phyloP scores from a whole-genome alignment of 2,888 invertebrate genomes.

The Sarcophaga caerulescens region DNA sequence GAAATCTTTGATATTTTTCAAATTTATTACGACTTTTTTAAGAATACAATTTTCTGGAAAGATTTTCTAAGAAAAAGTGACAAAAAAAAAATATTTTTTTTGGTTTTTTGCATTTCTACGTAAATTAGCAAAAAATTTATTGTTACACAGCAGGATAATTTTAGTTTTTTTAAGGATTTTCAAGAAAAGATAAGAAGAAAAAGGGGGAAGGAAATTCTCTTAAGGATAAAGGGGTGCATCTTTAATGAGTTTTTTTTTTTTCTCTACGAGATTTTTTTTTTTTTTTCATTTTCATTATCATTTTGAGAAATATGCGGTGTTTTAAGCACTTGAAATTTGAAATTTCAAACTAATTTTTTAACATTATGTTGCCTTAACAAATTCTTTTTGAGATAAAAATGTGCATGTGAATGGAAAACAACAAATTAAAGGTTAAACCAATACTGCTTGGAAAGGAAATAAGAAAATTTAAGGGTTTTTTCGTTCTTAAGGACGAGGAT shows the following conservation, averaged over 20 bases:
- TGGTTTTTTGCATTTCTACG: background rate
- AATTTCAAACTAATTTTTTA: constrained; percentile 27
- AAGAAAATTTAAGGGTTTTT: constrained; percentile 21
- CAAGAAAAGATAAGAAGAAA: background rate
- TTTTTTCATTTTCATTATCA: background rate
- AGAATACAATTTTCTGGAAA: background rate
- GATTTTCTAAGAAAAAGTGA: background rate
- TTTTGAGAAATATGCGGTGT: constrained; percentile 56
- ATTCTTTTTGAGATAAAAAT: background rate
- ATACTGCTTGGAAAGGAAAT: constrained; percentile 16
- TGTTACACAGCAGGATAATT: constrained; percentile 57
- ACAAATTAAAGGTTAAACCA: constrained; percentile 49
- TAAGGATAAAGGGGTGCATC: constrained; percentile 58
- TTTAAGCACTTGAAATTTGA: constrained; percentile 76
- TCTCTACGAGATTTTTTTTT: background rate
- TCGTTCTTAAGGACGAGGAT: constrained; percentile 25
- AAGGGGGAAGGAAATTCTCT: background rate
- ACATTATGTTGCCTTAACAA: constrained; percentile 7
- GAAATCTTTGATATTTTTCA: background rate
- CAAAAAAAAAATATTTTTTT: background rate
- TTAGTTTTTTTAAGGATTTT: constrained; percentile 24
- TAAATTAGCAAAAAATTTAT: constrained; percentile 44
- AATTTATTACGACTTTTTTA: background rate
- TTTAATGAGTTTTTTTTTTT: constrained; percentile 48
- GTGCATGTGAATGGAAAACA: constrained; percentile 18